phyloP scores from a whole-genome alignment of 1,140 invertebrate genomes.

The Drosophila seguyi region DNA sequence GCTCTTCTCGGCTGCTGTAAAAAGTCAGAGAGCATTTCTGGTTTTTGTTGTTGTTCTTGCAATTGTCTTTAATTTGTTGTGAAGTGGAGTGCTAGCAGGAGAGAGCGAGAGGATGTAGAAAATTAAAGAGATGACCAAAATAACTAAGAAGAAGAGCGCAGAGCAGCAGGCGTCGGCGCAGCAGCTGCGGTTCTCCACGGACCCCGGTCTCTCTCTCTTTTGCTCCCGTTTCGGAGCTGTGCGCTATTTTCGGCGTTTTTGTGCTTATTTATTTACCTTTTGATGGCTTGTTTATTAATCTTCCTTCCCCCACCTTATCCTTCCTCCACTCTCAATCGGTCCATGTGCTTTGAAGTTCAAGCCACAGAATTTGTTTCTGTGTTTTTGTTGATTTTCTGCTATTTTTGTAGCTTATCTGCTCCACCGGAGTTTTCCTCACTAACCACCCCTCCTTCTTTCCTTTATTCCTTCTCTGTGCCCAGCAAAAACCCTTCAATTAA shows the following conservation, averaged over 20 bases:
- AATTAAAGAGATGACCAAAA: constrained; percentile 46
- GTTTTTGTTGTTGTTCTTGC: constrained; percentile 64
- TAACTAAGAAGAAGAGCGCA: constrained; percentile 44
- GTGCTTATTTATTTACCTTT: constrained; percentile 81
- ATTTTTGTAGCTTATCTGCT: constrained; percentile 71
- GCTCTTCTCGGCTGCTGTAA: constrained; percentile 44
- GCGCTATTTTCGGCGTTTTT: constrained; percentile 64
- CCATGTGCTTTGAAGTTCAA: constrained; percentile 76
- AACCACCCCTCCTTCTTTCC: neutral
- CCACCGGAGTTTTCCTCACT: constrained; percentile 14
- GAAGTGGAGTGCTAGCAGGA: constrained; percentile 22
- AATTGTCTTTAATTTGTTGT: constrained; percentile 78
- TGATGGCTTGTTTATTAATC: constrained; percentile 74
- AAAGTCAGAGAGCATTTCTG: constrained; percentile 72
- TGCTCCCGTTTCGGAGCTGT: constrained; percentile 8
- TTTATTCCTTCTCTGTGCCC: neutral
- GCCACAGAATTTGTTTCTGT: constrained; percentile 62
- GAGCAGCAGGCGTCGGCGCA: constrained; percentile 60
- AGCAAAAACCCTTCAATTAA: constrained; percentile 19
- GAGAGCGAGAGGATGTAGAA: constrained; percentile 3
- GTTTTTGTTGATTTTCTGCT: constrained; percentile 46
- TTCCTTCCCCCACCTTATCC: constrained; percentile 32
- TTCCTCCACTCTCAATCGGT: constrained; percentile 9
- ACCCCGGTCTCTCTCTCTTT: constrained; percentile 17
- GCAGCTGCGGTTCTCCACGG: constrained; percentile 50